Base-by-base conservation (phyloP, 2,797 vertebrate species). In the Ptychobarbus kaznakovi region DNA sequence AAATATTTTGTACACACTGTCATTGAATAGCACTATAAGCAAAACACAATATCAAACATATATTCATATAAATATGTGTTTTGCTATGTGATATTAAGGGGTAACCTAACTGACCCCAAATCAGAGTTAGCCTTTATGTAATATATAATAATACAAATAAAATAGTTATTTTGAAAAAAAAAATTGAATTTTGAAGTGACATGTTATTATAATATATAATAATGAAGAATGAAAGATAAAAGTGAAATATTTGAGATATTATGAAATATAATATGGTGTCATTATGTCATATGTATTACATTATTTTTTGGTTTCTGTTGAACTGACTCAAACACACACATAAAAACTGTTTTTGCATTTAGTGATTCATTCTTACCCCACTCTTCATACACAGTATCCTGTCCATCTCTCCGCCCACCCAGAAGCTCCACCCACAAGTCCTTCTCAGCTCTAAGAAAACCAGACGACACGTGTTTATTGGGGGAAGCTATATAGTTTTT, bases 361-460 rank as follows among this genome's bases (percentile, higher is more conserved):
- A 25, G 8, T 69, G 46, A 69, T 40, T 56, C 32, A 70, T 56
- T 74, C 88, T 88, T 73, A 90, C 90, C 90, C 86, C 87, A 91
- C 22, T 90, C 88, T 65, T 90, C 88, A 78, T 90, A 89, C 18
- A 91, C 86, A 18, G 75, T 69, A 15, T 86, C 78, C 4, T 86
- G 51, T 40, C 68, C 63, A 20, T 66, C 63, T 61, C 28, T 86
- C 51, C 20, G 75, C 6, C 44, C 69, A 3, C 18, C 82, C 61
- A 88, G 56, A 28, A 86, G 82, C 35, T 85, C 56, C n/a, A 90
- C 12, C 90, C 88, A 90, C 46, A 28, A 66, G 53, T 72, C 51
- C 74, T 84, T 91, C 73, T 91, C 87, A 56, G 80, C 44, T 81
- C 88, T 90, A 73, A 83, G 28, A 63, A 65, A 76, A 65, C 16